Evolutionary conservation across 2,113 vertebrate species (phyloP).

Genomic region (Chamaetylas fuelleborni): DNA sequence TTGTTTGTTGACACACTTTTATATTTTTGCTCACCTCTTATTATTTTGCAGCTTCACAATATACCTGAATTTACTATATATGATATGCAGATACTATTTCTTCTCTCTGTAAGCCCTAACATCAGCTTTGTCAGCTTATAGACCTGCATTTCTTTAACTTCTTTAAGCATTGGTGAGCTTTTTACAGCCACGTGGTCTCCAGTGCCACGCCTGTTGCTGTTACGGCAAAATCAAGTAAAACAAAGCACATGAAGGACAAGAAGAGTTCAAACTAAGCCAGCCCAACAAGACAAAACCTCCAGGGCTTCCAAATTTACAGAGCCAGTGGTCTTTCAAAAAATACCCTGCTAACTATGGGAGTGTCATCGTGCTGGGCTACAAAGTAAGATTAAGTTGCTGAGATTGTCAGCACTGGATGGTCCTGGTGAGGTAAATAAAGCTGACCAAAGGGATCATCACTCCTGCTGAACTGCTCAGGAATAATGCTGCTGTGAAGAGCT

Average conservation of each 20-base stretch:
- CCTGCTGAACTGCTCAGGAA: not conserved
- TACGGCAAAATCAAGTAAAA: not conserved
- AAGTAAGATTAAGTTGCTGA: not conserved
- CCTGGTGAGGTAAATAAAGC: not conserved
- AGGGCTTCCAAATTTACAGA: not conserved
- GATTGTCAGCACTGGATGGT: not conserved
- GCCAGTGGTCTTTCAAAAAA: not conserved
- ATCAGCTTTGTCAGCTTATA: not conserved
- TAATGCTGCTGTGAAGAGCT: not conserved
- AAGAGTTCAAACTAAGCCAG: not conserved
- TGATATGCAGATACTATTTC: not conserved
- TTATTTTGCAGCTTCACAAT: not conserved
- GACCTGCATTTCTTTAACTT: not conserved
- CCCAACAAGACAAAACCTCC: accelerated
- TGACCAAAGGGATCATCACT: not conserved
- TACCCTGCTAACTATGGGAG: not conserved
- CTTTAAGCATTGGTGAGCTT: not conserved
- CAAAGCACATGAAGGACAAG: not conserved
- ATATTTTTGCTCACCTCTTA: not conserved
- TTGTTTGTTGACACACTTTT: not conserved
- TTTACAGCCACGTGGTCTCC: not conserved
- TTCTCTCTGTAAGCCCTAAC: not conserved
- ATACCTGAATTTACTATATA: not conserved
- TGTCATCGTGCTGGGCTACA: not conserved
- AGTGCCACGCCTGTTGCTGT: not conserved